Percentiles rank a stretch among this genome's conserved stretches.
phyloP scores from a whole-genome alignment of 2,797 vertebrate species.

The Sebastes ruberrimus region DNA sequence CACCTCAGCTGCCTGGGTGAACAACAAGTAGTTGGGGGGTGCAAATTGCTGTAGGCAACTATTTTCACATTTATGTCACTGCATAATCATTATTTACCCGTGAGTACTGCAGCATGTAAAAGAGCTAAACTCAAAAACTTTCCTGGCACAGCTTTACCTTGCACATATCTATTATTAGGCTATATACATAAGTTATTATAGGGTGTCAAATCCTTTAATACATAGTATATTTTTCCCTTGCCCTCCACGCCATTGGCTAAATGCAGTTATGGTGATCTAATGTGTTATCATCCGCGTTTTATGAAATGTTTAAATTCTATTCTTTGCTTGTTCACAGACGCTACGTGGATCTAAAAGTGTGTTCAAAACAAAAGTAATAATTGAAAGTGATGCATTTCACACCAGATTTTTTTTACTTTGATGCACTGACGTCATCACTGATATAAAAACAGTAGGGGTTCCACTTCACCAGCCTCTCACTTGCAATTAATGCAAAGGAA shows the following conservation, averaged over 20 bases:
- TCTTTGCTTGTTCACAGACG: background rate
- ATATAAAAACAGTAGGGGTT: background rate
- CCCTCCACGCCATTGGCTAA: background rate
- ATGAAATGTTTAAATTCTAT: background rate
- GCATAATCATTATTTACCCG: background rate
- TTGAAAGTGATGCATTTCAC: background rate
- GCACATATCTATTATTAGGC: background rate
- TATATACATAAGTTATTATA: slow-evolving; percentile 6
- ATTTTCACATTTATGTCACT: background rate
- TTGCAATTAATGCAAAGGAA: background rate
- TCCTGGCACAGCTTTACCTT: background rate
- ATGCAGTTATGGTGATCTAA: slow-evolving; percentile 9
- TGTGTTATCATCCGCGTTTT: background rate
- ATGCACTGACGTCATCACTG: background rate
- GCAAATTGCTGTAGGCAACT: background rate
- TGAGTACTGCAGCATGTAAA: background rate
- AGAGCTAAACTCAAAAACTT: background rate
- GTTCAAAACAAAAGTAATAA: background rate
- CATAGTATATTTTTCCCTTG: background rate
- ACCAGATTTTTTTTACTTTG: background rate
- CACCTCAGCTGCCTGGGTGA: background rate
- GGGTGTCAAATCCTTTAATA: slow-evolving; percentile 1
- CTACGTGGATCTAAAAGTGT: background rate
- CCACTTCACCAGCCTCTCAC: background rate
- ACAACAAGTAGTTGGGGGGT: slow-evolving; percentile 16